Conservation (phyloP, 2,113 vertebrate genomes). For the Dolichotis patagonum region DNA sequence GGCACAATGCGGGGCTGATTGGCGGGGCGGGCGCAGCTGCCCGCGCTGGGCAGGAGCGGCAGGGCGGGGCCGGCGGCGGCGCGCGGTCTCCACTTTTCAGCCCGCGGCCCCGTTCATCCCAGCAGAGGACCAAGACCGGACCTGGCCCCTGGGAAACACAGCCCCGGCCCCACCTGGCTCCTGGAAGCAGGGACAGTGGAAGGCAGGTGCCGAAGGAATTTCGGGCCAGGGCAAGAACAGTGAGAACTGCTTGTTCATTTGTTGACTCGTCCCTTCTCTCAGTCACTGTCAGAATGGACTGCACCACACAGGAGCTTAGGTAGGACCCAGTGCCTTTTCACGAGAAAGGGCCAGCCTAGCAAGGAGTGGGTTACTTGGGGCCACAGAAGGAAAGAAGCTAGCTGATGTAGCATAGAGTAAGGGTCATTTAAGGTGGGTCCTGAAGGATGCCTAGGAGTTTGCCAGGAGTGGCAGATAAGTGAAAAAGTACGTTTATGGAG, state of each 20-base stretch:
- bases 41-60: background rate
- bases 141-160: background rate
- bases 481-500: background rate
- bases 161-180: background rate
- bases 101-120: no score
- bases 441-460: constrained; percentile 13
- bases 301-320: fast-evolving
- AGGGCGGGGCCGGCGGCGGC: background rate
- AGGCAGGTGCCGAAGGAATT: background rate
- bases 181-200: background rate
- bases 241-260: background rate
- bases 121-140: background rate
- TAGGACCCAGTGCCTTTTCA: background rate
- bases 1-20: constrained; percentile 81
- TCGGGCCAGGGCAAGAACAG: background rate
- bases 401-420: background rate
- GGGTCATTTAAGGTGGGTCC: background rate
- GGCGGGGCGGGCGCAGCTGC: constrained; percentile 61
- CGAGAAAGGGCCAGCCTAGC: background rate
- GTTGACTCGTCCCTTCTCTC: background rate
- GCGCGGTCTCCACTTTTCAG: background rate
- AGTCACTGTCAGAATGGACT: background rate
- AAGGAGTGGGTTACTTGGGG: background rate
- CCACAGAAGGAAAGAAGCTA: background rate
- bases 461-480: background rate